Base-by-base conservation (phyloP, 2,888 invertebrate species). In the Polyploca ridens region DNA sequence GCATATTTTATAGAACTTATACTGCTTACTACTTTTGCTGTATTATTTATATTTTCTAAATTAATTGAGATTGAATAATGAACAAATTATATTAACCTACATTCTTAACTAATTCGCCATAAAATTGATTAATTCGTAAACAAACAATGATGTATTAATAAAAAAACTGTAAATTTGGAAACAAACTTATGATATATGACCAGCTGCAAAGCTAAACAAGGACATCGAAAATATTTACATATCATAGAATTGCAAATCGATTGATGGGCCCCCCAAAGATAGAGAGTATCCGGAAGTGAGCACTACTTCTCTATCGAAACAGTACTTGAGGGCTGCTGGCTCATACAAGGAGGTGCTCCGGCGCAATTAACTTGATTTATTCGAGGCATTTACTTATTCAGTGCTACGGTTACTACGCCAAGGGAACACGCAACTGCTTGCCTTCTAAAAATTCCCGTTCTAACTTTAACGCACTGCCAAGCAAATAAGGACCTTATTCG, bases 321-420 rank as follows among this genome's bases (percentile, higher is more conserved):
- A 82, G 82, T 84, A 83, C 82, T 85, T 75, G 83, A 87, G 86
- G 84, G 85, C 83, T 77, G 79, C 88, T 83, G 88, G 87, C 83
- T 88, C 89, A 91, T 89, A 91, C 87, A 79, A 90, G 91, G 90
- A 91, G 92, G 91, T 90, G 89, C 91, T 86, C 84, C 81, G 78
- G 82, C 82, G 92, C 94, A 94, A 94, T 94, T 94, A 94, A 92
- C 94, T 92, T 94, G 94, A 94, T 94, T 94, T 94, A 94, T 93
- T 85, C 78, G 82, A 78, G 83, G 85, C 93, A 90, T 93, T 94
- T 94, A 93, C 93, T 93, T 93, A 93, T 93, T 92, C 91, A 93
- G 89, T 90, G 87, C 89, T 88, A 86, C 87, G 84, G 88, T 89
- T 90, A 87, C 87, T 87, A 84, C 85, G 87, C 89, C 78, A 78